Evolutionary conservation across 2,113 vertebrate species (phyloP).

Genomic region (Tragelaphus buxtoni): DNA sequence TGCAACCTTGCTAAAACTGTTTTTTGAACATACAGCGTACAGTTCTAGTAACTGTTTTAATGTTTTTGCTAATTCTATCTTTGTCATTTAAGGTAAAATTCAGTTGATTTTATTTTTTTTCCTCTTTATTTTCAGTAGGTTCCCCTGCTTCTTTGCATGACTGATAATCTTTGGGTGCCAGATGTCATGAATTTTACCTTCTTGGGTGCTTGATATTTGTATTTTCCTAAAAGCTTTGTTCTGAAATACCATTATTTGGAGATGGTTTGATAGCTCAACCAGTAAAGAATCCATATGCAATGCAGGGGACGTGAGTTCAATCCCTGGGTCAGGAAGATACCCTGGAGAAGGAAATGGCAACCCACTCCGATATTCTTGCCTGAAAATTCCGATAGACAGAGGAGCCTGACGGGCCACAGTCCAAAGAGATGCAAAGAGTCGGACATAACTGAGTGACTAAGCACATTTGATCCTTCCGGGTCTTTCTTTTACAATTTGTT

Average conservation of each 20-base stretch:
- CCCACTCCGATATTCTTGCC: not conserved
- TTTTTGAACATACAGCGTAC: not conserved
- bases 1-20: not conserved
- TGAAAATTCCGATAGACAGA: not conserved
- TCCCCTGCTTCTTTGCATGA: not conserved
- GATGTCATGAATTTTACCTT: not conserved
- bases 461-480: not conserved
- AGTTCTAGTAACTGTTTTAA: not conserved
- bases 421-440: not conserved
- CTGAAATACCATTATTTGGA: not conserved
- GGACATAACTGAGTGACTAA: not conserved
- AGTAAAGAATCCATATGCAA: not conserved
- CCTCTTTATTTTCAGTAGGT: not conserved
- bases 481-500: not conserved
- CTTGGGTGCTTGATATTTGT: not conserved
- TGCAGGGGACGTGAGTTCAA: not conserved
- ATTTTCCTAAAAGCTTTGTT: not conserved
- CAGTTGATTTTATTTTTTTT: not conserved
- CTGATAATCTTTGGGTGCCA: not conserved
- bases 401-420: accelerated
- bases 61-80: not conserved
- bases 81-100: not conserved
- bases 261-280: not conserved
- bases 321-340: not conserved
- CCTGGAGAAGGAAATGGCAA: not conserved